Evolutionary conservation across 2,113 vertebrate genomes (phyloP).

Genomic region (Gymnobelideus leadbeateri): DNA sequence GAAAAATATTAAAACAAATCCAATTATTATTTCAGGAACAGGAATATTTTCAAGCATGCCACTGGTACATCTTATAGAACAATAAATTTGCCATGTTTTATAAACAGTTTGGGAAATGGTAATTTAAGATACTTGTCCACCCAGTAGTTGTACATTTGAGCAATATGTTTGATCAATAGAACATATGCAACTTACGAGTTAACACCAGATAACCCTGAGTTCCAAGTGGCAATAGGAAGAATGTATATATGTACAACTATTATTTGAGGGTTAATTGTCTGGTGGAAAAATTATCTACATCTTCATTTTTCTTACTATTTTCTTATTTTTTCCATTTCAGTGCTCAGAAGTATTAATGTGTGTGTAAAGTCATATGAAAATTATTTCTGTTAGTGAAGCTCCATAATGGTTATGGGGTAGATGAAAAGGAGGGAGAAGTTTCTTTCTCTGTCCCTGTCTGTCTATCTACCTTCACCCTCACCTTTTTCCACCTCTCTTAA

Average conservation of each 20-base stretch:
- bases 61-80: not conserved
- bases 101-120: not conserved
- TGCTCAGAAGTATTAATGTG: not conserved
- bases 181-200: not conserved
- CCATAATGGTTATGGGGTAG: not conserved
- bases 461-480: not conserved
- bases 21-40: not conserved
- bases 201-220: not conserved
- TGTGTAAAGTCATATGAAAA: not conserved
- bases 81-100: not conserved
- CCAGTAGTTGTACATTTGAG: conserved; percentile 7
- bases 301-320: not conserved
- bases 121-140: not conserved
- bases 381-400: not conserved
- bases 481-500: not conserved
- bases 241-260: not conserved
- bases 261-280: not conserved
- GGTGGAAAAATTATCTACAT: not conserved
- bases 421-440: not conserved
- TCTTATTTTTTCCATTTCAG: not conserved
- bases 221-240: not conserved
- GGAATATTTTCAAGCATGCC: not conserved
- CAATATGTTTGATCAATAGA: not conserved
- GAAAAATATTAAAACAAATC: conserved; percentile 28
- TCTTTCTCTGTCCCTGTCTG: no score